Evolutionary conservation across 2,113 vertebrate genomes (phyloP).

Genomic region (Sterna hirundo): DNA sequence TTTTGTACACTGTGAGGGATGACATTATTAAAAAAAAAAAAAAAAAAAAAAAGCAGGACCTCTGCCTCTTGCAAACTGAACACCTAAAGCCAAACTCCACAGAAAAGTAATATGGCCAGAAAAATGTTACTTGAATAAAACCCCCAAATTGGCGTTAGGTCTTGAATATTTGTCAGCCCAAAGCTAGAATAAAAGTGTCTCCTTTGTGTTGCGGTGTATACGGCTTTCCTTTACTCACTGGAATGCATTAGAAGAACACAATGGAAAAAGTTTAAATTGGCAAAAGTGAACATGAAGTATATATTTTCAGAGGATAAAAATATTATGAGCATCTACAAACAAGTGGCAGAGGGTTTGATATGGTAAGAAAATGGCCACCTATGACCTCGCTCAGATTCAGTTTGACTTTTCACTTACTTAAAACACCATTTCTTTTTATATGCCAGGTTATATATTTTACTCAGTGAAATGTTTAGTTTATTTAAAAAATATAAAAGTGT

Average conservation of each 20-base stretch:
- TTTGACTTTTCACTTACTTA: slow-evolving; percentile 33
- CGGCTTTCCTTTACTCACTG: background rate
- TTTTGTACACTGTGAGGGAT: background rate
- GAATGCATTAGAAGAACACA: background rate
- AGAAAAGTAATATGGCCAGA: background rate
- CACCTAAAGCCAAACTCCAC: background rate
- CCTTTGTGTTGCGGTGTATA: background rate
- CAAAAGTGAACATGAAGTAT: background rate
- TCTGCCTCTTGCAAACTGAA: background rate
- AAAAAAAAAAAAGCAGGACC: background rate
- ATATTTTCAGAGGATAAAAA: background rate
- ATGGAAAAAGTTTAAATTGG: background rate
- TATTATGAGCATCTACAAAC: background rate
- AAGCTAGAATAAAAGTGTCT: background rate
- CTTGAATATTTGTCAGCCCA: background rate
- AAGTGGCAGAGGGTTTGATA: background rate
- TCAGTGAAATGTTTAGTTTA: slow-evolving; percentile 12
- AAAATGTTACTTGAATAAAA: background rate
- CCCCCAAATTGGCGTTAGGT: rapidly evolving
- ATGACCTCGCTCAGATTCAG: background rate
- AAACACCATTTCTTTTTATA: slow-evolving; percentile 34
- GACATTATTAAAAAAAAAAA: background rate
- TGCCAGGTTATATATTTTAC: background rate
- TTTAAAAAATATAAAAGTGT: background rate
- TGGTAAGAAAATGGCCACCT: background rate